A percentile compares a stretch with the other conserved stretches of the same genome.
Conservation (phyloP, 2,888 invertebrate genomes). For the Drosophila kokeensis region DNA sequence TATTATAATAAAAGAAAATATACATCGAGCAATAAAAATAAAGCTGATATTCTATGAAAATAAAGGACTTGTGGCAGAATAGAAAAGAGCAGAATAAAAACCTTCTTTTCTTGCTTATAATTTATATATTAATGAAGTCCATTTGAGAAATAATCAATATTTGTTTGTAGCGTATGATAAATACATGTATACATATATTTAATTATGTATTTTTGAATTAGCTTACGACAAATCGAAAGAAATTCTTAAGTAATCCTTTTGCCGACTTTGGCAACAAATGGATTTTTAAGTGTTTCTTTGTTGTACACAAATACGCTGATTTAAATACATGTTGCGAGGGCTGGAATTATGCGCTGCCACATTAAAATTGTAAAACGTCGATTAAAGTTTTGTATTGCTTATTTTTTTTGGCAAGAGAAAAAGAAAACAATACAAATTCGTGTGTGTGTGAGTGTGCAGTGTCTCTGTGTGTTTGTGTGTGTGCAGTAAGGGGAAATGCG, state of each 20-base stretch:
- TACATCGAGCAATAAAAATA: neutral
- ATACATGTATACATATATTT: neutral
- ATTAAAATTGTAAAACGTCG: slow-evolving; percentile 71
- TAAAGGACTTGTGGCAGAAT: neutral
- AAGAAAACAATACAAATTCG: slow-evolving; percentile 23
- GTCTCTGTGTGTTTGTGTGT: slow-evolving; percentile 18
- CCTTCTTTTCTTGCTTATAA: neutral
- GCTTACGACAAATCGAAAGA: neutral
- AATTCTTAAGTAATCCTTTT: neutral
- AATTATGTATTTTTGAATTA: neutral
- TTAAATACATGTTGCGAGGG: slow-evolving; percentile 49
- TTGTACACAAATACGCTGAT: slow-evolving; percentile 39
- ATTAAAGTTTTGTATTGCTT: slow-evolving; percentile 72
- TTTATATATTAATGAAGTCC: neutral
- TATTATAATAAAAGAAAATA: neutral
- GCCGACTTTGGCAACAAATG: slow-evolving; percentile 14
- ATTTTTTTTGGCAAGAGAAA: slow-evolving; percentile 42
- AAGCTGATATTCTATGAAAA: neutral
- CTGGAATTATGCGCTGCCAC: slow-evolving; percentile 44
- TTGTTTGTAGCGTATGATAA: neutral
- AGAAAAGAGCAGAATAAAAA: neutral
- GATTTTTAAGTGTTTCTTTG: slow-evolving; percentile 54
- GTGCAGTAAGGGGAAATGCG: slow-evolving; percentile 60
- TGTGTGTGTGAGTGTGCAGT: neutral
- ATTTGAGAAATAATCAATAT: neutral